Base-by-base conservation (phyloP, 2,888 invertebrate genomes). In the Dolichomitus sp. region DNA sequence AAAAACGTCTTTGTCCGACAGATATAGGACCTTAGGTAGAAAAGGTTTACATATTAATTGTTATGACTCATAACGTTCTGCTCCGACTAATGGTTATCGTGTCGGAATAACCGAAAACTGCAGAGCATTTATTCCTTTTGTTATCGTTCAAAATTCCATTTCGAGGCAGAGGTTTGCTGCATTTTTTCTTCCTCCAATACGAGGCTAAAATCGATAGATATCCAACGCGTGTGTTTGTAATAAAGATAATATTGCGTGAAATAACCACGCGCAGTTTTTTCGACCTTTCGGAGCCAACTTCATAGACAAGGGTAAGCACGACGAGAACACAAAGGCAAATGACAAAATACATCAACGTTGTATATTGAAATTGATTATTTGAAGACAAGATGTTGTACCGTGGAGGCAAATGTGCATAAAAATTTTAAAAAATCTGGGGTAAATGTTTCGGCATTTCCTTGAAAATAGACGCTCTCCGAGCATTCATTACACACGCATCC, bases 1-100 rank as follows among this genome's bases (percentile, higher is more conserved):
- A 40, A 48, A 59, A 59, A 59, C 57, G 11, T 50, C 42, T 48
- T 65, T 50, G 54, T 70, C 33, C 52, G 68, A 42, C 76, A 59
- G 50, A 59, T 68, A 68, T 63, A 76, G 65, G 76, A 70, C 65
- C 54, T 81, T 81, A 81, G 81, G 81, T 81, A 81, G 82, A 82
- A 82, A 82, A 82, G 69, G 70, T 79, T 75, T 75, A 78, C 65
- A 75, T 76, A 75, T 45, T 69, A 63, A 81, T 48, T 52, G 59
- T 9, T 78, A 77, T 73, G 73, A 81, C 68, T 75, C 70, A 63
- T 40, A 81, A 78, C 40, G 69, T 81, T 52, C 42, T 23, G 37
- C 40, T 33, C 37, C 48, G 17, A 37, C 33, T 14, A 33, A 45
- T 66, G 48, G 12, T 68, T 59, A 27, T 33, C 33, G 57, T 33